These are phyloP conservation scores for Tretioscincus oriximinensis DNA, from an alignment of 2,113 vertebrate genomes.

Conservation along the genomic window DNA sequence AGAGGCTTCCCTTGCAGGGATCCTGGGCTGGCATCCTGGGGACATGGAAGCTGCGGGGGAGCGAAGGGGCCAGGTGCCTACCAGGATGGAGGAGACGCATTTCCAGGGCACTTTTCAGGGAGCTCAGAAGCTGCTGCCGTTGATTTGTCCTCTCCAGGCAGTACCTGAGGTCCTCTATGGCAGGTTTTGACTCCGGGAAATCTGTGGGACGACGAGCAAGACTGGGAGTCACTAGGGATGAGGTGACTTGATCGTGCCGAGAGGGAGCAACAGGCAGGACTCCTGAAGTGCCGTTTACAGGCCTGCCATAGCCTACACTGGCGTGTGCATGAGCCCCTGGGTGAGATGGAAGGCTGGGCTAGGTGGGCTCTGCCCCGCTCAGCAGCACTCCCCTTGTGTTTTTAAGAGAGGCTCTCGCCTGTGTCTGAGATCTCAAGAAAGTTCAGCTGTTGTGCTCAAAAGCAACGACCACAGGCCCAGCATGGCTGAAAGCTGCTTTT, in stretches of 20 bases:
- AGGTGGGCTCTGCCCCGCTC: too few species aligned
- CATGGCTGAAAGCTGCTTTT: background rate
- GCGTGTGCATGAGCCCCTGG: too few species aligned
- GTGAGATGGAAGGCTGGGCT: too few species aligned
- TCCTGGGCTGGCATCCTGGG: too few species aligned
- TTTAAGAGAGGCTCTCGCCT: too few species aligned
- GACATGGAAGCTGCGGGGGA: too few species aligned
- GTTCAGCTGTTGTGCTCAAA: background rate
- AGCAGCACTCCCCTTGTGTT: too few species aligned
- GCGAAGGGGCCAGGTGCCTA: slow-evolving; percentile 44
- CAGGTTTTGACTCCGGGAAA: slow-evolving; percentile 95
- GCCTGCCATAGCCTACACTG: too few species aligned
- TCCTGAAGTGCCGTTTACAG: too few species aligned
- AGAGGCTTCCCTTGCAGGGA: background rate
- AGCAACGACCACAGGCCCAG: background rate
- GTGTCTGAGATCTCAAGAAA: fast-evolving
- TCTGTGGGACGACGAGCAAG: slow-evolving; percentile 69
- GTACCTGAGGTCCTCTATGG: slow-evolving; percentile 93
- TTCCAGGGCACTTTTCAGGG: slow-evolving; percentile 90
- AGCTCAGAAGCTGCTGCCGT: slow-evolving; percentile 90
- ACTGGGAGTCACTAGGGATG: background rate
- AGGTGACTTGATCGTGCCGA: fast-evolving
- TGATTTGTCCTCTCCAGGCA: slow-evolving; percentile 94
- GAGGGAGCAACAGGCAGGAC: too few species aligned
- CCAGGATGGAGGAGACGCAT: slow-evolving; percentile 93